Base-by-base conservation (phyloP, 2,113 vertebrate genomes). In the Tylochromis polylepis region DNA sequence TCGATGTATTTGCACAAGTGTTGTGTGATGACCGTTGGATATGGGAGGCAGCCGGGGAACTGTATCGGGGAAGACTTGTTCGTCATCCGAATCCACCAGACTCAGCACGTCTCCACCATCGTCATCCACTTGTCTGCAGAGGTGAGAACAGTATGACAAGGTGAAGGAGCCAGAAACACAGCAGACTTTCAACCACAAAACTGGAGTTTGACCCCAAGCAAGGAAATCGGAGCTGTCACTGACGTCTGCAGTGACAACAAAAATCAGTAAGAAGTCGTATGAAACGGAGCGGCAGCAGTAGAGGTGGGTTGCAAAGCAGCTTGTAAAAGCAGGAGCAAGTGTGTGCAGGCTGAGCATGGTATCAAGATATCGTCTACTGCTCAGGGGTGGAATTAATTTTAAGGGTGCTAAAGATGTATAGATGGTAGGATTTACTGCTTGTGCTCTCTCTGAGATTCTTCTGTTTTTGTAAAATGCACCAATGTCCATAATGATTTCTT, bases 71-170 rank as follows among this genome's bases (percentile, higher is more conserved):
- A 96, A 94, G 62, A 95, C 49, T 60, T 96, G 96, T 10, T 97
- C 97, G 4, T 97, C 97, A 6, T 99, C 98, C 0, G 97, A 98
- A 41, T 99, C 98, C 87, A 99, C 97, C 91, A 99, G 96, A 88
- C 97, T 97, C 57, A 99, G 78, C 60, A 99, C 86, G 15, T 98
- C 98, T 5, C 88, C 91, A 10, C 65, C 34, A 46, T 96, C 94
- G 1, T 95, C 92, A 2, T 88, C 93, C 72, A 90, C 62, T 31
- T 27, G 87, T 38, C 96, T 96, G 11, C 2, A 86, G 70, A 58
- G 36, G 10, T 80, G 29, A 57, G 11, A 31, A 10, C 5, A 65
- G n/a, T 3, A 3, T 20, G 24, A 16, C 9, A 6, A 72, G 38
- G 10, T 46, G 10, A 12, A 43, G n/a, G 14, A 0, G 1, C 38